Percentiles rank a stretch among this genome's conserved stretches.
phyloP scores from a whole-genome alignment of 2,797 vertebrate genomes.

The Leptodactylus fallax region DNA sequence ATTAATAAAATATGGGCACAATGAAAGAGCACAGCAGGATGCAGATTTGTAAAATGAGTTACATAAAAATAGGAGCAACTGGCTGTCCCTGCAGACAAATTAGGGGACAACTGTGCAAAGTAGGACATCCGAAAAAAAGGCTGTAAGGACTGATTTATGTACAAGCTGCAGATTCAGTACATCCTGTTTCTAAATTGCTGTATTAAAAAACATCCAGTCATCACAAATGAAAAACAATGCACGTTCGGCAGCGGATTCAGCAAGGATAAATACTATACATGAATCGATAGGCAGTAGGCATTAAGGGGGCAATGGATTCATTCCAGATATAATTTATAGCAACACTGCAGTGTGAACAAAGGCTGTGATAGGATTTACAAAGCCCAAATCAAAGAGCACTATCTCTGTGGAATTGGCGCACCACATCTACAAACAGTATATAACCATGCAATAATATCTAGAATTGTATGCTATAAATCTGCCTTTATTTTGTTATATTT shows the following conservation, averaged over 20 bases:
- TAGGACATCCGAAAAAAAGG: slow-evolving; percentile 54
- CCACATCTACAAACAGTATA: neutral
- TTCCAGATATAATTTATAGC: slow-evolving; percentile 27
- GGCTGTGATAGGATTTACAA: neutral
- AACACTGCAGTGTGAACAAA: neutral
- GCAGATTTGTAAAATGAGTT: slow-evolving; percentile 15
- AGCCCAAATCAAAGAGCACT: neutral
- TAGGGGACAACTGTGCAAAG: slow-evolving; percentile 45
- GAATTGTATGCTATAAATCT: neutral
- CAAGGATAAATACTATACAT: slow-evolving; percentile 47
- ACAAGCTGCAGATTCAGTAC: slow-evolving; percentile 48
- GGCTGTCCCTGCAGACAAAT: slow-evolving; percentile 46
- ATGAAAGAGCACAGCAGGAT: neutral
- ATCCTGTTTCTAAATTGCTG: slow-evolving; percentile 51
- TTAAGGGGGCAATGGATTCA: slow-evolving; percentile 20
- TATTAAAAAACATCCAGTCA: slow-evolving; percentile 60
- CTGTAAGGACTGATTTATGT: slow-evolving; percentile 49
- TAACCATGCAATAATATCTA: neutral
- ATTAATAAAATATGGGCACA: neutral
- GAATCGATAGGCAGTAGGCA: slow-evolving; percentile 47
- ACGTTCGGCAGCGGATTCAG: slow-evolving; percentile 45
- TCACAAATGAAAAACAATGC: slow-evolving; percentile 57
- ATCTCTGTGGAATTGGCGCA: neutral
- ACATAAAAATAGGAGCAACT: slow-evolving; percentile 11
- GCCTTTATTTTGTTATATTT: neutral